These are phyloP conservation scores for Euclidia mi DNA, from an alignment of 2,888 invertebrate species.

Conservation along the genomic window DNA sequence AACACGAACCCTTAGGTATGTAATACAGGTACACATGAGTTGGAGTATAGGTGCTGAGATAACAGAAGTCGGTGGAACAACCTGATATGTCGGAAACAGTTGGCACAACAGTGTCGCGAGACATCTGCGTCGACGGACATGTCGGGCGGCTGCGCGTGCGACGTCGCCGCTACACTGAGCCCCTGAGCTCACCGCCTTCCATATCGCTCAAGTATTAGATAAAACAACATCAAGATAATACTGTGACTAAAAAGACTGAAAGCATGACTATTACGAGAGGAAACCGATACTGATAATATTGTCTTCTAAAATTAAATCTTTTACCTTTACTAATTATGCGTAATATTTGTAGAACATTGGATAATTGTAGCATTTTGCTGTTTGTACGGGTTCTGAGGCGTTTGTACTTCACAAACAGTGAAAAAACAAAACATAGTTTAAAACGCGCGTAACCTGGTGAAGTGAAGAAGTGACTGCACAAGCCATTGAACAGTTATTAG, in stretches of 20 bases:
- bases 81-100: constrained; percentile 64
- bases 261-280: constrained; percentile 52
- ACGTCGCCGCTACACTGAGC: constrained; percentile 52
- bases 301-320: constrained; percentile 49
- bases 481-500: too few relatives aligned
- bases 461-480: too few relatives aligned
- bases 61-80: constrained; percentile 35
- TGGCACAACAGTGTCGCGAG: constrained; percentile 52
- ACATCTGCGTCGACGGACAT: constrained; percentile 59
- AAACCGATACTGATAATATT: constrained; percentile 51
- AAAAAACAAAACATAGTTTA: too few relatives aligned
- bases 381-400: too few relatives aligned
- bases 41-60: constrained; percentile 20
- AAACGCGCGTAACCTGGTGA: too few relatives aligned
- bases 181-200: constrained; percentile 45
- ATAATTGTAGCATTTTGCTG: too few relatives aligned
- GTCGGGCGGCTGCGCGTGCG: constrained; percentile 46
- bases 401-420: too few relatives aligned
- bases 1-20: constrained; percentile 14
- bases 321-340: too few relatives aligned
- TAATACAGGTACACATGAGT: constrained; percentile 19
- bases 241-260: constrained; percentile 81
- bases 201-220: constrained; percentile 71
- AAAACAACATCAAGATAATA: constrained; percentile 74
- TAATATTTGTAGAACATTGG: too few relatives aligned